Percentiles rank a stretch among this genome's conserved stretches.
Evolutionary conservation across 64 coral and sea anemone species (phyloP).

Genomic region (Montipora efflorescens): DNA sequence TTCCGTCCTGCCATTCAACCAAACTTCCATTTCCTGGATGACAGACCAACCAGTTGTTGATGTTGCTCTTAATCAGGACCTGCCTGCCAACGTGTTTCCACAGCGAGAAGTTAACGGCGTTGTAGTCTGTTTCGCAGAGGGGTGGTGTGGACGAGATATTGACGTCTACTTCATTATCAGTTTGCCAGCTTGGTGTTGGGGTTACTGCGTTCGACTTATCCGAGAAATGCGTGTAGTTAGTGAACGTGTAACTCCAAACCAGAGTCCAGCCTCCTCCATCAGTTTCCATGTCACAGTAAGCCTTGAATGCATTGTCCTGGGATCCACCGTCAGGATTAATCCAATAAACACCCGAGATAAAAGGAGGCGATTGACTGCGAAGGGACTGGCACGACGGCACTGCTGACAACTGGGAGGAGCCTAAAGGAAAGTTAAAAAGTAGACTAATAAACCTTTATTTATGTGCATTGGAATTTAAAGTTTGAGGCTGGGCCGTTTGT

Average conservation of each 20-base stretch:
- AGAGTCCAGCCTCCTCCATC: constrained; percentile 28
- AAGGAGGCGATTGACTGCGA: background rate
- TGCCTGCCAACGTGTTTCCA: constrained; percentile 72
- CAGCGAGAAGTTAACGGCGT: constrained; percentile 59
- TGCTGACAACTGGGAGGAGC: background rate
- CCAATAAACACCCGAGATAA: constrained; percentile 27
- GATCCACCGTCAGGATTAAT: constrained; percentile 33
- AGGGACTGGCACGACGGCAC: constrained; percentile 7
- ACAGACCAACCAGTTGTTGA: constrained; percentile 78
- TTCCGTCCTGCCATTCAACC: constrained; percentile 57
- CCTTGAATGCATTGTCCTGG: constrained; percentile 5
- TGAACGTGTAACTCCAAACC: constrained; percentile 30
- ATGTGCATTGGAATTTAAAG: too few relatives aligned
- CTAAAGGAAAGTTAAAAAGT: background rate
- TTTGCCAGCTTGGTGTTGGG: constrained; percentile 26
- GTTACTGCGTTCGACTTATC: constrained; percentile 1
- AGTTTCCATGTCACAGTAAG: constrained; percentile 36
- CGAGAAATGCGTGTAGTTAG: background rate
- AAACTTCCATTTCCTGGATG: constrained; percentile 60
- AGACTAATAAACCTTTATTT: too few relatives aligned
- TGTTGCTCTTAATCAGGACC: constrained; percentile 71
- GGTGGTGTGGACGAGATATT: background rate
- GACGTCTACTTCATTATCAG: background rate
- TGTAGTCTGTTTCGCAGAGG: constrained; percentile 65
- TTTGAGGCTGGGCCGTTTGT: too few relatives aligned